Evolutionary conservation across 2,888 invertebrate species (phyloP), one percentile per base, ranked within the genome.

Genomic region (Agriopis marginaria): DNA sequence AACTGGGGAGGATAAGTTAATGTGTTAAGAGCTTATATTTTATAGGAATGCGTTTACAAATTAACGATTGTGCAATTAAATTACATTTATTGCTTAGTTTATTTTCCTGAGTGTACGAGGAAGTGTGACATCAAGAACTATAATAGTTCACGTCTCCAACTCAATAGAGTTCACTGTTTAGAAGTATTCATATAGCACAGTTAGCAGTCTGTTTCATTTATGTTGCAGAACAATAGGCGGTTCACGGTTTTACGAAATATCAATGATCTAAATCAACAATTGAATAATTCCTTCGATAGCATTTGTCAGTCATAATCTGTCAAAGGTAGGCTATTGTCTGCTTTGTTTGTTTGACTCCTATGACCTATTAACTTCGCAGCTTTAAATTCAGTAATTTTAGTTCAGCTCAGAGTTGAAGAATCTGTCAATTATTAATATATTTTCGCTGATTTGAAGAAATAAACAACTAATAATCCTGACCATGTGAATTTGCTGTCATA

Each of bases 231-330:
- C 91, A 92, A 92, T 92, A 82, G 87, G 76, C 84, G 83, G 88
- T 92, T 91, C 87, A 89, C 81, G 73, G 83, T 87, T 89, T 89
- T 87, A 86, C 86, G 86, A 88, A 89, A 87, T 87, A 81, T 81
- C 85, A 86, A 83, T 83, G 85, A 84, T 84, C 83, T 86, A 83
- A 85, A 81, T 79, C 76, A 77, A 80, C 82, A 80, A 79, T 84
- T 79, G 80, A 81, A 81, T 80, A 78, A 82, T 79, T 81, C 77
- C 77, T 81, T 81, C 76, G 75, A 71, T 68, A 71, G 67, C 68
- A 75, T 76, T 72, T 73, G 76, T 76, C 76, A 75, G 72, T 73
- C 70, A 68, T 65, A 75, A 76, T 76, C 75, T 71, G 63, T 75
- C 70, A 74, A 70, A 66, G 68, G 70, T 67, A 72, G 63, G 64